Base-by-base conservation (phyloP, 2,113 vertebrate species). In the Epinephelus cyanopodus region DNA sequence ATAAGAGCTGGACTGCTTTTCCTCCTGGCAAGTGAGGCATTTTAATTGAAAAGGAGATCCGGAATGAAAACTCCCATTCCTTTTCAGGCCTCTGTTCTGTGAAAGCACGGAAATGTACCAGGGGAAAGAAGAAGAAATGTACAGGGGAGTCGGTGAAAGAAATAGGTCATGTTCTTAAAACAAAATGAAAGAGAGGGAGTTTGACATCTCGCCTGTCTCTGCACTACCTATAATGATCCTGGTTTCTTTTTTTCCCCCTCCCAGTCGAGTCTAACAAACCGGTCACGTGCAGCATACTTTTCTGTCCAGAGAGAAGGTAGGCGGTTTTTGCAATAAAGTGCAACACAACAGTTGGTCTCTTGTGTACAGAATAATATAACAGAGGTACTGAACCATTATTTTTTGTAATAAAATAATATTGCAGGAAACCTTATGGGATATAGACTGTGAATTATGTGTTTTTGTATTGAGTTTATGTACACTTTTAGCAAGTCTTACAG, bases 41-140 rank as follows among this genome's bases (percentile, higher is more conserved):
- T 90, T 91, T 94, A 92, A 94, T 93, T 93, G 92, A 93, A 93
- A 92, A 90, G 87, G 75, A 91, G 88, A 89, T 90, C 89, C 80
- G 86, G 90, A 90, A 87, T 90, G 87, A 93, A 92, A 94, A 89
- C 86, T 90, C 88, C 83, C 82, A 82, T 91, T 92, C 67, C 82
- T 88, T 82, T 93, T 86, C 87, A 87, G 84, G 71, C 82, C 84
- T 84, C 79, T 81, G 64, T 89, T 92, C 82, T 88, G 79, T 89
- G 79, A 91, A 91, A 84, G 87, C 90, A 79, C 39, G 54, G 86
- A 90, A 85, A 85, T 82, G 76, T 85, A 91, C 84, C 83, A 80
- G 23, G 75, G 73, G 77, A 87, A 91, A 83, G 76, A 89, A 78
- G 81, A 89, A 62, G 10, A 85, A 78, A 77, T 86, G 87, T 88